Conservation (phyloP, 2,113 vertebrate species). For the Hassar affinis region DNA sequence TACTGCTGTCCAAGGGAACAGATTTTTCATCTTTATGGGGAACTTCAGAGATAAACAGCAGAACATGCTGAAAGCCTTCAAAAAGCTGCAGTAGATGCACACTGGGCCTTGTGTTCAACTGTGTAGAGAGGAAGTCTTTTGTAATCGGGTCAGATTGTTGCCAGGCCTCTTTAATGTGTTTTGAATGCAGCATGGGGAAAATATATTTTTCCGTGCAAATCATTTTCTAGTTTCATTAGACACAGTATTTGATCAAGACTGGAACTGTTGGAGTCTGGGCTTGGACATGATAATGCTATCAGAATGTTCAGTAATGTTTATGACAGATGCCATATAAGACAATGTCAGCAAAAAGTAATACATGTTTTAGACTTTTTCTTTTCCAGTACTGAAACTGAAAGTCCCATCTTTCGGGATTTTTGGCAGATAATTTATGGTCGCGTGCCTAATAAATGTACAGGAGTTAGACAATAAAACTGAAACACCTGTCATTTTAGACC, state of each 20-base stretch:
- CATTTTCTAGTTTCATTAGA: neutral
- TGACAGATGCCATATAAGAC: neutral
- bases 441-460: no score
- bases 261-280: neutral
- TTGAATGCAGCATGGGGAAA: neutral
- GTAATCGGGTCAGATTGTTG: neutral
- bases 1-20: slow-evolving; percentile 27
- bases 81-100: slow-evolving; percentile 11
- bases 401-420: neutral
- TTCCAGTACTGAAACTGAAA: neutral
- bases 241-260: neutral
- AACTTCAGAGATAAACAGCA: slow-evolving; percentile 31
- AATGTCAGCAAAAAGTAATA: neutral
- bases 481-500: no score
- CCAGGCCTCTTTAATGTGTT: slow-evolving; percentile 10
- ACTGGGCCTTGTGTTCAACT: slow-evolving; percentile 19
- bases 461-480: no score
- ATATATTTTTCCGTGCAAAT: neutral
- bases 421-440: neutral
- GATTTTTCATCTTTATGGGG: slow-evolving; percentile 30
- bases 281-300: neutral
- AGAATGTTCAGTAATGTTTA: neutral
- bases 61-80: slow-evolving; percentile 29
- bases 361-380: no score
- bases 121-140: slow-evolving; percentile 36